A percentile compares a stretch with the other conserved stretches of the same genome.
Evolutionary conservation across 2,113 vertebrate genomes (phyloP).

Genomic region (Malaclemys terrapin): DNA sequence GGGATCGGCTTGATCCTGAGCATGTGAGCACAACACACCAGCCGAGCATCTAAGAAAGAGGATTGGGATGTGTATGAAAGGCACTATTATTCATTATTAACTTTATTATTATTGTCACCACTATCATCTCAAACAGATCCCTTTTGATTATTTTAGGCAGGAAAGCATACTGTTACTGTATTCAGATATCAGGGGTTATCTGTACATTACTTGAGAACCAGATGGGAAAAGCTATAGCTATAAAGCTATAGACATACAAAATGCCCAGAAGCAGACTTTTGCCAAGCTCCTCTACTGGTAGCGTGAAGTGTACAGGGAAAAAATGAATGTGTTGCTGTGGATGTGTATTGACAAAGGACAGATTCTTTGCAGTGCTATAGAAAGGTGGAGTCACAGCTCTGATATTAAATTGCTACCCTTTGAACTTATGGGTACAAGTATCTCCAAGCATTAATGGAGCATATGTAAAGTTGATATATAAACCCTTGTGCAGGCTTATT

Average conservation of each 20-base stretch:
- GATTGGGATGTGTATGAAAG: not conserved
- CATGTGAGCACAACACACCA: no score
- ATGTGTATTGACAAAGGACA: not conserved
- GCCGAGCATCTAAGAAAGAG: not conserved
- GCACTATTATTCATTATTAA: rapidly evolving
- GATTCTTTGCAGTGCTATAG: not conserved
- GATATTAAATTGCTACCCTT: conserved; percentile 42
- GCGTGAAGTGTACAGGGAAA: not conserved
- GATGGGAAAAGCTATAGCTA: not conserved
- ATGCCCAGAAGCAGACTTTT: not conserved
- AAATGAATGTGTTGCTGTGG: rapidly evolving
- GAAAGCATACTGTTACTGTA: rapidly evolving
- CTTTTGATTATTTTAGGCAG: not conserved
- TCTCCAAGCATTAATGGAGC: conserved; percentile 21
- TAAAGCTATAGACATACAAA: not conserved
- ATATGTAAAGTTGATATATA: not conserved
- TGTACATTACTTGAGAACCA: not conserved
- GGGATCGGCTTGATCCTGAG: no score
- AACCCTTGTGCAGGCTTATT: not conserved
- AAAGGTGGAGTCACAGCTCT: not conserved
- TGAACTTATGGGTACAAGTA: conserved; percentile 1
- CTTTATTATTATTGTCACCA: not conserved
- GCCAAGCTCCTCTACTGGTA: not conserved
- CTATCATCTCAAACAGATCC: not conserved
- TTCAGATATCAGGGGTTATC: not conserved